phyloP scores from a whole-genome alignment of 1,140 invertebrate species.

The Meloidogyne hapla region DNA sequence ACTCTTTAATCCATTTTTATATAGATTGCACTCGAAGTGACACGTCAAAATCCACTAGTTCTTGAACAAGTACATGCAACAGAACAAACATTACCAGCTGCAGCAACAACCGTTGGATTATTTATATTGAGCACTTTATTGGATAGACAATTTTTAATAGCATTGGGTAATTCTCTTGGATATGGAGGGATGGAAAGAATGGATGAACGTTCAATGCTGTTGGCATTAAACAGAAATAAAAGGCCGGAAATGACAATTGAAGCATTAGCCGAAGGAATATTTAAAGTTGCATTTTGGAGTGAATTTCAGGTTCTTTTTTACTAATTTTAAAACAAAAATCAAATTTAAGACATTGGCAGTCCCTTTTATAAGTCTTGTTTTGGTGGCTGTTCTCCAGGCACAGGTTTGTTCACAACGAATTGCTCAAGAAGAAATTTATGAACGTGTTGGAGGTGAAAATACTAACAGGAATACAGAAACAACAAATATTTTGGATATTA shows the following conservation, averaged over 20 bases:
- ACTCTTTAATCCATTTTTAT: not conserved
- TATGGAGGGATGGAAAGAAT: not conserved
- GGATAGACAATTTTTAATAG: constrained; percentile 29
- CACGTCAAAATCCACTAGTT: constrained; percentile 27
- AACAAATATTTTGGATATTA: too few species aligned
- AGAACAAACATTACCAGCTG: constrained; percentile 31
- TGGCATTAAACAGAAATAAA: not conserved
- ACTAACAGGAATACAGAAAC: too few species aligned
- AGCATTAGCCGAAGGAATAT: not conserved
- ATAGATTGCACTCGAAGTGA: constrained; percentile 25
- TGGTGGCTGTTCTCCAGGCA: constrained; percentile 16
- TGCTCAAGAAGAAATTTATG: constrained; percentile 20
- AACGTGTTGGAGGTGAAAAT: constrained; percentile 18
- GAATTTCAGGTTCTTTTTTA: constrained; percentile 27
- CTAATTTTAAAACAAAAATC: constrained; percentile 6
- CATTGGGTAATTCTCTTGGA: constrained; percentile 17
- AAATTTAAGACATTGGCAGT: constrained; percentile 23
- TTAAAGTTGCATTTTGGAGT: constrained; percentile 22
- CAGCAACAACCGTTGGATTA: constrained; percentile 18
- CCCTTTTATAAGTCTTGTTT: constrained; percentile 24
- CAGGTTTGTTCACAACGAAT: not conserved
- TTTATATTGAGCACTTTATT: constrained; percentile 33
- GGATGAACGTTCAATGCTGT: not conserved
- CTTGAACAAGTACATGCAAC: constrained; percentile 33
- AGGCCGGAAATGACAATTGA: not conserved